A percentile compares a stretch with the other conserved stretches of the same genome.
Evolutionary conservation across 2,797 vertebrate species (phyloP).

Genomic region (Microchirus variegatus): DNA sequence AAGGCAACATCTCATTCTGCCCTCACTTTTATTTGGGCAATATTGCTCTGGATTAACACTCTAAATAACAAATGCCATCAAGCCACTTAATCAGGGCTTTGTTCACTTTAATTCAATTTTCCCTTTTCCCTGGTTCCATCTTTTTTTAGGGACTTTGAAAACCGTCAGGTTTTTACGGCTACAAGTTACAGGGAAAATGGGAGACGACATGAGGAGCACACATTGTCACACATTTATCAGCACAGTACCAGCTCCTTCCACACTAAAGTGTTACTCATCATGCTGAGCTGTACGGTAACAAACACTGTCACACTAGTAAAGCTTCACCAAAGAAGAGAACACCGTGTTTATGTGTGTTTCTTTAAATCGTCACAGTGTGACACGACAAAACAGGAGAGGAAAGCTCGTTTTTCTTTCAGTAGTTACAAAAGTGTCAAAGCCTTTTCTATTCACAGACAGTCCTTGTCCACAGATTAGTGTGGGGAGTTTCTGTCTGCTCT

Average conservation of each 20-base stretch:
- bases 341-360: slow-evolving; percentile 26
- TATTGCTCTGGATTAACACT: slow-evolving; percentile 67
- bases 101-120: slow-evolving; percentile 70
- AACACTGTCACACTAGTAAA: slow-evolving; percentile 46
- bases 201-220: slow-evolving; percentile 31
- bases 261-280: slow-evolving; percentile 33
- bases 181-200: slow-evolving; percentile 38
- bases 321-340: slow-evolving; percentile 2
- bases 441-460: slow-evolving; percentile 30
- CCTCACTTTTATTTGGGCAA: slow-evolving; percentile 68
- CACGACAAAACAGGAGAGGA: slow-evolving; percentile 27
- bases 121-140: slow-evolving; percentile 12
- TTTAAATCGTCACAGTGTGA: slow-evolving; percentile 48
- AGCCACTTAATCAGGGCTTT: slow-evolving; percentile 69
- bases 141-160: slow-evolving; percentile 30
- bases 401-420: slow-evolving; percentile 16
- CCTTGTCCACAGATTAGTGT: slow-evolving; percentile 38
- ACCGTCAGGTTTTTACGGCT: slow-evolving; percentile 38
- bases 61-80: slow-evolving; percentile 69
- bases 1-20: slow-evolving; percentile 71
- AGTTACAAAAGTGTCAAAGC: slow-evolving; percentile 35
- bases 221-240: slow-evolving; percentile 45
- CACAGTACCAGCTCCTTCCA: slow-evolving; percentile 33
- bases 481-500: slow-evolving; percentile 37
- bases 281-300: slow-evolving; percentile 38